Evolutionary conservation across 2,113 vertebrate genomes (phyloP).

Genomic region (Pituophis catenifer): DNA sequence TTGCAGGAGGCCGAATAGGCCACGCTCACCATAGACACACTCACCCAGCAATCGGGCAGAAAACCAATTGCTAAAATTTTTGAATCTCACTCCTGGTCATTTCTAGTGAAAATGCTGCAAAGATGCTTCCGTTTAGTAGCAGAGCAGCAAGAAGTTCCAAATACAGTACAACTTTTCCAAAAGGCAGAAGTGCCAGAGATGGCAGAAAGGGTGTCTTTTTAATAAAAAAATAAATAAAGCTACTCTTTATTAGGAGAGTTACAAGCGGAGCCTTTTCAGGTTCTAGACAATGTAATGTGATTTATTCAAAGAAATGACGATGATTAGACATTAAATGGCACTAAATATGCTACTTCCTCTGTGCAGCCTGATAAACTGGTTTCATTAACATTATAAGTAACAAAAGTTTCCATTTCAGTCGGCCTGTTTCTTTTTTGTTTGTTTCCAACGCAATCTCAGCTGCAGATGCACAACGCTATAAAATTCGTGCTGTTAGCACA

Average conservation of each 20-base stretch:
- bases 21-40: too few relatives aligned
- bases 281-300: slow-evolving; percentile 74
- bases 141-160: neutral
- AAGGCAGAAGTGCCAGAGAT: slow-evolving; percentile 9
- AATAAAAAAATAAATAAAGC: slow-evolving; percentile 50
- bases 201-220: slow-evolving; percentile 65
- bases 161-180: neutral
- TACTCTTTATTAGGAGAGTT: slow-evolving; percentile 69
- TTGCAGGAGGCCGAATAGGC: too few relatives aligned
- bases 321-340: slow-evolving; percentile 75
- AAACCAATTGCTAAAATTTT: too few relatives aligned
- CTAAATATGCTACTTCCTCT: slow-evolving; percentile 75
- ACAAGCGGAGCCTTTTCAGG: slow-evolving; percentile 69
- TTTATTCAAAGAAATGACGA: slow-evolving; percentile 75
- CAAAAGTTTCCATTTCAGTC: slow-evolving; percentile 75
- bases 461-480: slow-evolving; percentile 68
- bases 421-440: slow-evolving; percentile 60
- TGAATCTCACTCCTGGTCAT: too few relatives aligned
- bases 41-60: too few relatives aligned
- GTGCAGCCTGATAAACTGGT: slow-evolving; percentile 72
- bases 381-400: slow-evolving; percentile 76
- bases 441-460: slow-evolving; percentile 66
- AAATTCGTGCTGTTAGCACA: neutral
- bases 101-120: neutral
- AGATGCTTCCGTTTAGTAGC: rapidly evolving